Percentiles rank a stretch among this genome's conserved stretches.
Evolutionary conservation across 2,888 invertebrate genomes (phyloP).

Genomic region (Drepana falcataria): DNA sequence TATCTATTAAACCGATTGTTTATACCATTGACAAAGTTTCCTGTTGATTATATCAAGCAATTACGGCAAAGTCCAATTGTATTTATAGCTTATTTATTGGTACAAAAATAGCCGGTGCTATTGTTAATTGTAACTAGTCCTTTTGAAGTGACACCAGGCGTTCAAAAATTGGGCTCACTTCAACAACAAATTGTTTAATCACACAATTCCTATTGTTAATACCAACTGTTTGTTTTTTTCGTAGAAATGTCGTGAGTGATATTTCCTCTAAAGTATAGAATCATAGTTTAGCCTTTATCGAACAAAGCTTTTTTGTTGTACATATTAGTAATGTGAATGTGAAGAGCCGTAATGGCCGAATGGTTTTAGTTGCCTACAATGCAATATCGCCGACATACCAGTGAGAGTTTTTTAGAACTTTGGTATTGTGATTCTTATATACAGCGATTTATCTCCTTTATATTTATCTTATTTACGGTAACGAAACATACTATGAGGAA

Average conservation of each 20-base stretch:
- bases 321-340: too few relatives aligned
- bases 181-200: constrained; percentile 57
- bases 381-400: too few relatives aligned
- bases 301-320: constrained; percentile 19
- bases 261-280: not conserved
- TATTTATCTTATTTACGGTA: too few relatives aligned
- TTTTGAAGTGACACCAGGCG: not conserved
- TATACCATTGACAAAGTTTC: too few relatives aligned
- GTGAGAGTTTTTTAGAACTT: too few relatives aligned
- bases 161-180: constrained; percentile 20
- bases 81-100: not conserved
- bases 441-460: too few relatives aligned
- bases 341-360: too few relatives aligned
- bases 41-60: not conserved
- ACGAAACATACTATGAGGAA: too few relatives aligned
- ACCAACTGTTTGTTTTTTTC: constrained; percentile 34
- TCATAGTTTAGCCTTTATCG: constrained; percentile 16
- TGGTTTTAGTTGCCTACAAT: too few relatives aligned
- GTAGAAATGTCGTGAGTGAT: constrained; percentile 35
- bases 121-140: not conserved
- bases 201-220: constrained; percentile 36
- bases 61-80: not conserved
- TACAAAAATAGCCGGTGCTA: not conserved
- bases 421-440: too few relatives aligned
- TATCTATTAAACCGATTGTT: not conserved